These are phyloP conservation scores for Platichthys flesus DNA, from an alignment of 2,113 vertebrate genomes.

Conservation along the genomic window DNA sequence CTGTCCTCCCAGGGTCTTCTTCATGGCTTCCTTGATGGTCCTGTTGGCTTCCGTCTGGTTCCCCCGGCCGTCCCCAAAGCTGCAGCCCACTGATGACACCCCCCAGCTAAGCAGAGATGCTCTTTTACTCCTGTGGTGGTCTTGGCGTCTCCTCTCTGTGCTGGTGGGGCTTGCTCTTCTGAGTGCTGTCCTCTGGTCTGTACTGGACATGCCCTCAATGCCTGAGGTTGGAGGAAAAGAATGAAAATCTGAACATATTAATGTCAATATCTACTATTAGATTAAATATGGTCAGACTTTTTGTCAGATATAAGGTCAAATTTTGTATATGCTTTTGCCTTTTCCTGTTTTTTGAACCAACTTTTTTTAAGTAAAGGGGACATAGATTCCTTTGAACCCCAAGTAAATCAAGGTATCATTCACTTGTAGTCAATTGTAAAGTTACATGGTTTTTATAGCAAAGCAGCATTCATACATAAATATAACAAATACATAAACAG, in stretches of 20 bases:
- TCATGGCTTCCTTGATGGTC: conserved; percentile 81
- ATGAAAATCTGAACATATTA: conserved; percentile 14
- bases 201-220: conserved; percentile 51
- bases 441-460: background rate
- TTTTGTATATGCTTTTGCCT: too few relatives aligned
- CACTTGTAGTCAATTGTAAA: background rate
- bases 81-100: conserved; percentile 53
- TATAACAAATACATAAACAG: background rate
- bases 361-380: too few relatives aligned
- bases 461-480: background rate
- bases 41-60: conserved; percentile 80
- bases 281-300: too few relatives aligned
- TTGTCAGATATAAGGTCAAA: too few relatives aligned
- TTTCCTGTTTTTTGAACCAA: too few relatives aligned
- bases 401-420: background rate
- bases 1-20: conserved; percentile 78
- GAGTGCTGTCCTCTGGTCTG: conserved; percentile 72
- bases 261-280: background rate
- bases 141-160: conserved; percentile 65
- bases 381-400: too few relatives aligned
- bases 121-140: conserved; percentile 74
- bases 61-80: conserved; percentile 61
- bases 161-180: conserved; percentile 46
- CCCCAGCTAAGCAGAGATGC: conserved; percentile 69
- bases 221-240: conserved; percentile 59